Evolutionary conservation across 1,140 invertebrate species (phyloP).

Genomic region (Lamellibrachia luymesi): DNA sequence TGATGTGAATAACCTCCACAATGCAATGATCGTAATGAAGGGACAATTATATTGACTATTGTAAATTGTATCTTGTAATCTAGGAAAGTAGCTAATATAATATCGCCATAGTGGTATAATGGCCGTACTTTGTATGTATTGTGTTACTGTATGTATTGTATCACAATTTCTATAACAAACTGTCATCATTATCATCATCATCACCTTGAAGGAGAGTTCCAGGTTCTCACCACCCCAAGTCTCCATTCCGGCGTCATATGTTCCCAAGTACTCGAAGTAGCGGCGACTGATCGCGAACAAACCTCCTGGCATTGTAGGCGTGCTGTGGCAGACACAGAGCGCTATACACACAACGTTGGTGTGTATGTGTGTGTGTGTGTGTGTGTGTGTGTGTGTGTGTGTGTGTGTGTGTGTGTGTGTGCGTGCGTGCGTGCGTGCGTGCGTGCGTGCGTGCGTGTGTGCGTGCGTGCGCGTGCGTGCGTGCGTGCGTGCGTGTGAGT

Average conservation of each 20-base stretch:
- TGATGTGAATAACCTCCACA: too few species aligned
- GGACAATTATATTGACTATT: too few species aligned
- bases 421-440: not conserved
- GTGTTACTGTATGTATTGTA: too few species aligned
- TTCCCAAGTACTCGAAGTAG: conserved; percentile 79
- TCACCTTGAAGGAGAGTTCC: conserved; percentile 26
- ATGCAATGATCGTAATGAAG: too few species aligned
- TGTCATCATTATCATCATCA: not conserved
- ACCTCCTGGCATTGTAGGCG: conserved; percentile 78
- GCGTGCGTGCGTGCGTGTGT: too few species aligned
- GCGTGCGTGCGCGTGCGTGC: not conserved
- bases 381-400: conserved; percentile 12
- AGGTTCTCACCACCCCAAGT: conserved; percentile 82
- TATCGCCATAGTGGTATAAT: too few species aligned
- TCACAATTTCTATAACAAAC: too few species aligned
- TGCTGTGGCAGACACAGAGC: conserved; percentile 55
- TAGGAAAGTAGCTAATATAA: too few species aligned
- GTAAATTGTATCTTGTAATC: too few species aligned
- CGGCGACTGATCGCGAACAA: conserved; percentile 58
- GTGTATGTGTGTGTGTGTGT: not conserved
- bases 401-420: conserved; percentile 15
- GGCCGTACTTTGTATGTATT: too few species aligned
- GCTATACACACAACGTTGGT: not conserved
- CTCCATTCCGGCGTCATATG: conserved; percentile 93
- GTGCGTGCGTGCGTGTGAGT: not conserved